phyloP scores from a whole-genome alignment of 2,113 vertebrate species.

The Oceanites oceanicus region DNA sequence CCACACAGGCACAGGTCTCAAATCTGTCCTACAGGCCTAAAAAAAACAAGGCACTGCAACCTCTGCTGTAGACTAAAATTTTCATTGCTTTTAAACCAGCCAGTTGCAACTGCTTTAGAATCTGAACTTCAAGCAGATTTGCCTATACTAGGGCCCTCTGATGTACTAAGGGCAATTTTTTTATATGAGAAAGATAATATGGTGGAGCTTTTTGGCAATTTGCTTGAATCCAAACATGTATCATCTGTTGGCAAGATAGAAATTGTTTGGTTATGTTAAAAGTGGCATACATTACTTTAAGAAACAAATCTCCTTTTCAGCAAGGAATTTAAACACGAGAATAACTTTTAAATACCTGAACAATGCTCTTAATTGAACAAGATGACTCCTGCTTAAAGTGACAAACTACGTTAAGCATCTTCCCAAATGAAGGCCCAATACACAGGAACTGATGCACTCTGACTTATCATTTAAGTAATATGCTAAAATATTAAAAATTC shows the following conservation, averaged over 20 bases:
- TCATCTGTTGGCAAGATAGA: background rate
- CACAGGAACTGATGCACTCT: background rate
- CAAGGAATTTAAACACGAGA: background rate
- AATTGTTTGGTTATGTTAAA: background rate
- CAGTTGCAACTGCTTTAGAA: background rate
- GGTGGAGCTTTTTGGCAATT: background rate
- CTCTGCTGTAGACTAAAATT: conserved; percentile 15
- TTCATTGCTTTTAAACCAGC: conserved; percentile 34
- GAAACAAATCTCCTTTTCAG: background rate
- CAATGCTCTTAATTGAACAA: background rate
- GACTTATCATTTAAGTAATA: background rate
- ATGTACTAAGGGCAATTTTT: background rate
- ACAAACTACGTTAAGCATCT: background rate
- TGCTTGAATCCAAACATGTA: background rate
- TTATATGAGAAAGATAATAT: background rate
- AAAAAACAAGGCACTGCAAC: conserved; percentile 47
- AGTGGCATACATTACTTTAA: background rate
- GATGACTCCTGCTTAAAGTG: background rate
- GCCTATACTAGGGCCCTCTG: background rate
- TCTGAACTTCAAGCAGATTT: conserved; percentile 18
- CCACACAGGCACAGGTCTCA: background rate
- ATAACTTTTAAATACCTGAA: background rate
- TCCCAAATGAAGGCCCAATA: background rate
- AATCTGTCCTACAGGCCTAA: background rate
- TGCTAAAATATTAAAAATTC: background rate